Conservation (phyloP, 2,113 vertebrate species). For the Poeciliopsis occidentalis region DNA sequence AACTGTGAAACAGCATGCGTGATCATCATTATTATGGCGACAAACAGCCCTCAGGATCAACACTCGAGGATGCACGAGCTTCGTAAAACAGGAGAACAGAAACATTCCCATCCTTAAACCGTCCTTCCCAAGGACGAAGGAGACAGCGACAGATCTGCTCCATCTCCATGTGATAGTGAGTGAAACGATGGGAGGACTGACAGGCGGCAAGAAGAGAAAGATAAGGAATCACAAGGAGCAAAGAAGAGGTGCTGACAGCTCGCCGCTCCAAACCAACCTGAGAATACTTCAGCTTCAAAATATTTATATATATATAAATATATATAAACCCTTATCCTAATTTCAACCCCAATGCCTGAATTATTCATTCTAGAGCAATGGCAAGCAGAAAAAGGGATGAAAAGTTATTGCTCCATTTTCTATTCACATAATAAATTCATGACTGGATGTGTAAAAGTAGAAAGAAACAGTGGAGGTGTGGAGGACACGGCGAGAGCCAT, state of each 20-base stretch:
- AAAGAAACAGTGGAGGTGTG: constrained; percentile 22
- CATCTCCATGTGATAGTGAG: constrained; percentile 36
- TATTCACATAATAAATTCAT: constrained; percentile 78
- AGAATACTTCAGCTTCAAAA: constrained; percentile 55
- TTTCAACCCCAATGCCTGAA: constrained; percentile 67
- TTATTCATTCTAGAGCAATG: constrained; percentile 75
- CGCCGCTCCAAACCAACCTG: constrained; percentile 62
- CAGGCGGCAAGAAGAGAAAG: constrained; percentile 39
- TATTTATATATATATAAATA: constrained; percentile 38
- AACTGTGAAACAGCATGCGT: constrained; percentile 32
- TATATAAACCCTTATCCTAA: constrained; percentile 57
- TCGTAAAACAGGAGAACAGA: constrained; percentile 7
- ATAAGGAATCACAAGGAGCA: constrained; percentile 53
- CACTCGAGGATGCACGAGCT: constrained; percentile 8
- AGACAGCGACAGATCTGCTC: constrained; percentile 52
- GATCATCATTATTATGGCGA: constrained; percentile 18
- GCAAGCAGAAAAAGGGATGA: constrained; percentile 65
- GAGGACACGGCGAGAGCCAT: constrained; percentile 13
- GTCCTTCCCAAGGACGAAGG: constrained; percentile 50
- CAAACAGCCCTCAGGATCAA: constrained; percentile 23
- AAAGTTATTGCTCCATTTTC: constrained; percentile 74
- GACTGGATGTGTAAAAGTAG: constrained; percentile 58
- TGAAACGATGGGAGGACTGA: constrained; percentile 58
- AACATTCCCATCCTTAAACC: constrained; percentile 29
- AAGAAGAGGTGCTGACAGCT: constrained; percentile 63